These are phyloP conservation scores for Eutolmus rufibarbis DNA, from an alignment of 2,888 invertebrate species.

Conservation along the genomic window DNA sequence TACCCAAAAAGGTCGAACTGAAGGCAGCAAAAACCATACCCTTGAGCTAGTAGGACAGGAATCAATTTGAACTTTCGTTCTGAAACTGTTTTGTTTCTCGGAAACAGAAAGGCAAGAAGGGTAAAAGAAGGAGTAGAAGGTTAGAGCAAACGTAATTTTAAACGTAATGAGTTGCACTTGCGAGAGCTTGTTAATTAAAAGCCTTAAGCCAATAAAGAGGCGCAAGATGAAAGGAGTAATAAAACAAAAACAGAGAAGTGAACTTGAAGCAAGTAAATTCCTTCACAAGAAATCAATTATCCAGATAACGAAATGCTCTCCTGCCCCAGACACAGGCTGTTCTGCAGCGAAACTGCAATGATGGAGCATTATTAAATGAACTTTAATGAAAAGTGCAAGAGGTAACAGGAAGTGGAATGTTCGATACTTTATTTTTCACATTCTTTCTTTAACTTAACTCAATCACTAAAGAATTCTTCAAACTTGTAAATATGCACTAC, in stretches of 20 bases:
- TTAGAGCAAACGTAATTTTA: neutral
- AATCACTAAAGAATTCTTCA: neutral
- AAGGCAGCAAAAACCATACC: neutral
- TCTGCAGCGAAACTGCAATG: neutral
- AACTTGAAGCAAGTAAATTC: neutral
- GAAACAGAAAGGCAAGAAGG: neutral
- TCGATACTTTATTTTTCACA: neutral
- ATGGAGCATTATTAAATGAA: neutral
- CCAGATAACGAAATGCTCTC: neutral
- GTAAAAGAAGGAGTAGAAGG: too few relatives aligned
- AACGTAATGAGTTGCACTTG: neutral
- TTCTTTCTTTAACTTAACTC: neutral
- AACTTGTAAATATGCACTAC: too few relatives aligned
- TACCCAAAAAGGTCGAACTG: neutral
- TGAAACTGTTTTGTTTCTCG: neutral
- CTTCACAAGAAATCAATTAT: slow-evolving; percentile 8
- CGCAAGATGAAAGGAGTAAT: neutral
- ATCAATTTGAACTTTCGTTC: neutral
- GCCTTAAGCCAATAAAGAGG: neutral
- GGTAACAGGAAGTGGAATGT: neutral
- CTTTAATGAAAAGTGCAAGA: neutral
- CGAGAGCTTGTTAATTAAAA: neutral
- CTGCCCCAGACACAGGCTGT: neutral
- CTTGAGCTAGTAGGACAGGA: neutral
- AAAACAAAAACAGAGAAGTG: neutral